Evolutionary conservation across 2,888 invertebrate genomes (phyloP).

Genomic region (Melieria crassipennis): DNA sequence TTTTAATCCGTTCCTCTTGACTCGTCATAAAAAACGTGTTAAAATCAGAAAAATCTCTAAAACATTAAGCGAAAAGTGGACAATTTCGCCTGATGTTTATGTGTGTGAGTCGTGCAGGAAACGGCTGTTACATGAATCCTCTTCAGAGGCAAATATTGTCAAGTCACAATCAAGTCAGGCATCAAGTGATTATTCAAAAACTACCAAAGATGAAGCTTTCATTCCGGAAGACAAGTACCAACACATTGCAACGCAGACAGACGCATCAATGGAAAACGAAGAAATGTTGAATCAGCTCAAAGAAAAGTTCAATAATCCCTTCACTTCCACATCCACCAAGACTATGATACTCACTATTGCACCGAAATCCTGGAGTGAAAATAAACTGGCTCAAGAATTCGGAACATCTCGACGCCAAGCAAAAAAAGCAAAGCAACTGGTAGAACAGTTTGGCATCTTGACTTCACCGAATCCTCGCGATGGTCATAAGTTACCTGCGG

Average conservation of each 20-base stretch:
- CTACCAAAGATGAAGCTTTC: background rate
- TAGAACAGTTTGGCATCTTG: no score
- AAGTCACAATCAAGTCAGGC: background rate
- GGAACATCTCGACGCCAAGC: background rate
- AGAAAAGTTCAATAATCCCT: slow-evolving; percentile 17
- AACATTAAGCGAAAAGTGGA: slow-evolving; percentile 1
- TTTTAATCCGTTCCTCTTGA: slow-evolving; percentile 6
- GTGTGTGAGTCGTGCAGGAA: slow-evolving; percentile 7
- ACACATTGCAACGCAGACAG: slow-evolving; percentile 4
- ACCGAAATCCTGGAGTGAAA: slow-evolving; percentile 15
- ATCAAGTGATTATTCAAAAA: background rate
- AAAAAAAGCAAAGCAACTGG: no score
- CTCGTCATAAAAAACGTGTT: background rate
- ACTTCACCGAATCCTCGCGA: no score
- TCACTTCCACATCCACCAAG: slow-evolving; percentile 7
- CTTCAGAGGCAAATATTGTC: slow-evolving; percentile 13
- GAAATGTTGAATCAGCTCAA: background rate
- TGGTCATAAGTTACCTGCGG: no score
- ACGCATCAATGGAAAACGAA: background rate
- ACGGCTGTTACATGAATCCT: background rate
- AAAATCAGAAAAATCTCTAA: slow-evolving; percentile 9
- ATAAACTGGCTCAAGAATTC: slow-evolving; percentile 8
- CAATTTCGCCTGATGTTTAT: slow-evolving; percentile 2
- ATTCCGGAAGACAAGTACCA: background rate
- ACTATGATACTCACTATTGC: slow-evolving; percentile 14